A percentile compares a stretch with the other conserved stretches of the same genome.
Evolutionary conservation across 2,888 invertebrate species (phyloP).

Genomic region (Cerceris ruficornis): DNA sequence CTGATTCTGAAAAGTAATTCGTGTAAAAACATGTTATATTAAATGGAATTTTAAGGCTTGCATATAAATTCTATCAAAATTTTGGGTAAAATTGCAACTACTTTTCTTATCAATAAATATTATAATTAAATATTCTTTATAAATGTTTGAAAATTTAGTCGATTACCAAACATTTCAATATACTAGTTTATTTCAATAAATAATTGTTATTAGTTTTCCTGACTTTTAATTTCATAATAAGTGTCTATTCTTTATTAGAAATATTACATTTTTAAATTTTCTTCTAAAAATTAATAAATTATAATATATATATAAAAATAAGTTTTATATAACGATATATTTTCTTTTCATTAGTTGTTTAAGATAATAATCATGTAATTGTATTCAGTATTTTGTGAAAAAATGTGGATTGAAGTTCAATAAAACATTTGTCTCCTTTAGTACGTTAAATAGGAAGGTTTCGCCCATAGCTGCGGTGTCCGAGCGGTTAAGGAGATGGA

Average conservation of each 20-base stretch:
- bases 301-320: too few species aligned
- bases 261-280: too few species aligned
- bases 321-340: background rate
- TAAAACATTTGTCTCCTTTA: fast-evolving
- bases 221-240: background rate
- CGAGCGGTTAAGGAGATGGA: slow-evolving; percentile 81
- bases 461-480: slow-evolving; percentile 75
- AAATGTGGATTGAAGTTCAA: too few species aligned
- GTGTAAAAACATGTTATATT: background rate
- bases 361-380: background rate
- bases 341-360: background rate
- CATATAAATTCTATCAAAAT: background rate
- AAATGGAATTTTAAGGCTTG: background rate
- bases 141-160: background rate
- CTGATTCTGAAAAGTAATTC: too few species aligned
- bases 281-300: too few species aligned
- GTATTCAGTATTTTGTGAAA: background rate
- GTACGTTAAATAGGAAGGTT: background rate
- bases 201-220: background rate
- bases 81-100: background rate
- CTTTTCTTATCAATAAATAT: background rate
- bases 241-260: background rate
- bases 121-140: background rate
- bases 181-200: background rate
- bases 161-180: background rate